These are phyloP conservation scores for Lasioglossum oenotherae DNA, from an alignment of 2,888 invertebrate species.

Conservation along the genomic window DNA sequence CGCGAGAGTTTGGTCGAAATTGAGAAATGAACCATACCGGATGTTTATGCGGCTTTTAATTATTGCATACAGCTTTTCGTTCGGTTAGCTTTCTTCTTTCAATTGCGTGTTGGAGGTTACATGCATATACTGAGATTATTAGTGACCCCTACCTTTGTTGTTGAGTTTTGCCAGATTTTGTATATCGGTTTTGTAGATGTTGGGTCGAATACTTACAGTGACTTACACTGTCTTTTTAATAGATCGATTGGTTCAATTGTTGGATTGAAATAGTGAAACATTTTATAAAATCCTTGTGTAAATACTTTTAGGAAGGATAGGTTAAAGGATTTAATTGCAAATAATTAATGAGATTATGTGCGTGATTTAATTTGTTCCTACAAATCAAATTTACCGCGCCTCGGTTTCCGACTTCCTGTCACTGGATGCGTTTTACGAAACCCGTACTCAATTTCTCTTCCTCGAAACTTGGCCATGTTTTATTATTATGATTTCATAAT, in stretches of 20 bases:
- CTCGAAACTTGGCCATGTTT: not conserved
- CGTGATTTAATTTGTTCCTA: not conserved
- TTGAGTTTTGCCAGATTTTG: not conserved
- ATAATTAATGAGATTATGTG: not conserved
- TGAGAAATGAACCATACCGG: not conserved
- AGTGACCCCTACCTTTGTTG: not conserved
- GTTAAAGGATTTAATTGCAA: not conserved
- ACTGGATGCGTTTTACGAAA: not conserved
- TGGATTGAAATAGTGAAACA: too few species aligned
- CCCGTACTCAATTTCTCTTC: not conserved
- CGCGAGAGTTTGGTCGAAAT: not conserved
- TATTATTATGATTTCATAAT: too few species aligned
- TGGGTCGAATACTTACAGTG: not conserved
- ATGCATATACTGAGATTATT: too few species aligned
- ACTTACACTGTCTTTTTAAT: not conserved
- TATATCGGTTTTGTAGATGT: not conserved
- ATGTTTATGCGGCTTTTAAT: not conserved
- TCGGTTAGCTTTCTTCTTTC: not conserved
- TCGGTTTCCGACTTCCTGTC: not conserved
- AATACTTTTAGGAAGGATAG: not conserved
- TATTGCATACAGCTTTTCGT: not conserved
- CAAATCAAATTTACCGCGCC: conserved; percentile 9
- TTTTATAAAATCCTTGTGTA: not conserved
- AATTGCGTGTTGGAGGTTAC: too few species aligned
- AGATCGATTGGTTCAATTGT: not conserved